Percentiles rank a stretch among this genome's conserved stretches.
Evolutionary conservation across 2,797 vertebrate species (phyloP).

Genomic region (Rhinichthys osculus): DNA sequence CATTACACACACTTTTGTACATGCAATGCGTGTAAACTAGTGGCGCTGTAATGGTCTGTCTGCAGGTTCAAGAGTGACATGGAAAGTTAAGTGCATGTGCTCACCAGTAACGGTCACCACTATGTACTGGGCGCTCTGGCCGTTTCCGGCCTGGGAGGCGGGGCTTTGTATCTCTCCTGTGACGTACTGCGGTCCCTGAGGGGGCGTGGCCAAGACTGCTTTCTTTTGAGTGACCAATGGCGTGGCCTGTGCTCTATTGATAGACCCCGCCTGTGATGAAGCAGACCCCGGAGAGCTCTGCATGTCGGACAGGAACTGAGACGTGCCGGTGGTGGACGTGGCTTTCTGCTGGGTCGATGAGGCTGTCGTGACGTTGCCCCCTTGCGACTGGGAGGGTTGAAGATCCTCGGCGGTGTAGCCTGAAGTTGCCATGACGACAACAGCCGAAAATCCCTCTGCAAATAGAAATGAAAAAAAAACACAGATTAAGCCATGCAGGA

Average conservation of each 20-base stretch:
- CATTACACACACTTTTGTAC: slow-evolving; percentile 35
- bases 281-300: slow-evolving; percentile 71
- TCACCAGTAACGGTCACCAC: slow-evolving; percentile 93
- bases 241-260: slow-evolving; percentile 74
- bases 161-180: slow-evolving; percentile 77
- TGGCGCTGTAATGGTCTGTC: neutral
- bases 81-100: slow-evolving; percentile 47
- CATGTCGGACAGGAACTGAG: slow-evolving; percentile 84
- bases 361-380: slow-evolving; percentile 74
- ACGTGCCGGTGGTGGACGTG: slow-evolving; percentile 71
- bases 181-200: slow-evolving; percentile 79
- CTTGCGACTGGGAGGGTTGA: slow-evolving; percentile 78
- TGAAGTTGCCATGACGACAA: slow-evolving; percentile 86
- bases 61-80: too few species aligned
- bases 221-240: slow-evolving; percentile 67
- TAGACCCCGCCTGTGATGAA: slow-evolving; percentile 62
- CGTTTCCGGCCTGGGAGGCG: slow-evolving; percentile 73
- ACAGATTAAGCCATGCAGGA: slow-evolving; percentile 7
- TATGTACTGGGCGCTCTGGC: slow-evolving; percentile 84
- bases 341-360: slow-evolving; percentile 65
- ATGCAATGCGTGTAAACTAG: neutral
- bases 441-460: slow-evolving; percentile 19
- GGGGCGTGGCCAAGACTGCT: slow-evolving; percentile 70
- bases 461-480: neutral
- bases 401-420: slow-evolving; percentile 87